These are phyloP conservation scores for Ceratitis capitata DNA, from an alignment of 1,140 invertebrate genomes.

Conservation along the genomic window DNA sequence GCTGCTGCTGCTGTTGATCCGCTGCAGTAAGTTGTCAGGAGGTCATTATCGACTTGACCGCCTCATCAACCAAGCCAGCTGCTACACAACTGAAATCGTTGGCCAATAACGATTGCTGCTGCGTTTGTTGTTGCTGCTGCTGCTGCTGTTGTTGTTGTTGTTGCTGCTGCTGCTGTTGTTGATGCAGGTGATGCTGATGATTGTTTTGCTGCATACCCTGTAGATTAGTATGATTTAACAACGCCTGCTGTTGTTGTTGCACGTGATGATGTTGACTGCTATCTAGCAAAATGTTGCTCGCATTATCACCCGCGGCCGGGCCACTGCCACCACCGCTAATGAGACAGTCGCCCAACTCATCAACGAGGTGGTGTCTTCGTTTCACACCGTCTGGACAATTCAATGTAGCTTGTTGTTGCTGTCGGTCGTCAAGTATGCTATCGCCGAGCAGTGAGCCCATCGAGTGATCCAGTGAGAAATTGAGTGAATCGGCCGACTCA, in stretches of 20 bases:
- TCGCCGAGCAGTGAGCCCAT: conserved; percentile 61
- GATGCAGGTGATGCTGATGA: conserved; percentile 46
- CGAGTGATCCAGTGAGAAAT: conserved; percentile 59
- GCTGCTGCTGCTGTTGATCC: conserved; percentile 6
- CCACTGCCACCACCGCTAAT: conserved; percentile 55
- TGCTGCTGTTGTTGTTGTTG: conserved; percentile 28
- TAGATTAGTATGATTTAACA: neutral
- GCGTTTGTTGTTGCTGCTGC: conserved; percentile 2
- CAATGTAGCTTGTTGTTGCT: conserved; percentile 43
- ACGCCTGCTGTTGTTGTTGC: conserved; percentile 33
- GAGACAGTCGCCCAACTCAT: conserved; percentile 62
- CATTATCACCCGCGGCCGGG: conserved; percentile 46
- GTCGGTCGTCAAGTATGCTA: conserved; percentile 59
- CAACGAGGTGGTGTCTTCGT: conserved; percentile 53
- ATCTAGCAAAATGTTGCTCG: conserved; percentile 48
- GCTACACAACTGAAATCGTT: conserved; percentile 61
- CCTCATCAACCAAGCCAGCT: conserved; percentile 56
- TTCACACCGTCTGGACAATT: conserved; percentile 57
- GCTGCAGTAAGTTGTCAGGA: conserved; percentile 56
- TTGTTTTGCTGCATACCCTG: conserved; percentile 51
- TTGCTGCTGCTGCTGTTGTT: conserved; percentile 29
- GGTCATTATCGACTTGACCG: conserved; percentile 64
- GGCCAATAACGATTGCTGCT: conserved; percentile 36
- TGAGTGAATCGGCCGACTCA: conserved; percentile 50
- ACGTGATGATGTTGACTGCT: conserved; percentile 47